A percentile compares a stretch with the other conserved stretches of the same genome.
phyloP scores from a whole-genome alignment of 1,140 invertebrate genomes.

The Bombus cullumanus region DNA sequence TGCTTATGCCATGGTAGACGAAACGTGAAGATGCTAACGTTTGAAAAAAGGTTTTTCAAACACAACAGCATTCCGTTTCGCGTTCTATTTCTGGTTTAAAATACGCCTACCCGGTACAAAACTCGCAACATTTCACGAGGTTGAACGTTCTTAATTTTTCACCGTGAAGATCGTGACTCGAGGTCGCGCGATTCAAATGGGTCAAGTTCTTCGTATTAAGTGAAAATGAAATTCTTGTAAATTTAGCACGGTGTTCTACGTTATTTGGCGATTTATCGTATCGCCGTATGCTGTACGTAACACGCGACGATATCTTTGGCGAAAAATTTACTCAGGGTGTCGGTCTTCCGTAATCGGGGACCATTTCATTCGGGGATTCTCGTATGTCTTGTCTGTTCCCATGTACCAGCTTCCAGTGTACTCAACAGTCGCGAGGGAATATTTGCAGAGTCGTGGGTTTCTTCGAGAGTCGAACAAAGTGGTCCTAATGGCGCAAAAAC shows the following conservation, averaged over 20 bases:
- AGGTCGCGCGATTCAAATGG: not conserved
- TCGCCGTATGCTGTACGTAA: not conserved
- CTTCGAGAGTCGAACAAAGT: conserved; percentile 73
- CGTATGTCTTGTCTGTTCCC: conserved; percentile 3
- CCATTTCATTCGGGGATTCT: conserved; percentile 14
- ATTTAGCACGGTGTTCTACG: not conserved
- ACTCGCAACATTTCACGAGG: not conserved
- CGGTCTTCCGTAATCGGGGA: not conserved
- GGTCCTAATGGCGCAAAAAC: conserved; percentile 77
- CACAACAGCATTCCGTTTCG: not conserved
- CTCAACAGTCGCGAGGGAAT: conserved; percentile 51
- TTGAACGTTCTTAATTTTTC: not conserved
- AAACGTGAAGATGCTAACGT: not conserved
- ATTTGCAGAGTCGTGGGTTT: conserved; percentile 63
- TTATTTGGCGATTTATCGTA: not conserved
- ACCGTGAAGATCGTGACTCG: not conserved
- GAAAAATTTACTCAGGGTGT: conserved; percentile 3
- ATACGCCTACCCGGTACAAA: not conserved
- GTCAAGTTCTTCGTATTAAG: not conserved
- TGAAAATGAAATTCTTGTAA: not conserved
- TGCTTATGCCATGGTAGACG: not conserved
- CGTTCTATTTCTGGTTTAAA: conserved; percentile 23
- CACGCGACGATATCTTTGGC: not conserved
- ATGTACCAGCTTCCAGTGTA: conserved; percentile 25
- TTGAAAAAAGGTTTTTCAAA: conserved; percentile 1